These are phyloP conservation scores for Pantala flavescens DNA, from an alignment of 1,140 invertebrate genomes.

Conservation along the genomic window DNA sequence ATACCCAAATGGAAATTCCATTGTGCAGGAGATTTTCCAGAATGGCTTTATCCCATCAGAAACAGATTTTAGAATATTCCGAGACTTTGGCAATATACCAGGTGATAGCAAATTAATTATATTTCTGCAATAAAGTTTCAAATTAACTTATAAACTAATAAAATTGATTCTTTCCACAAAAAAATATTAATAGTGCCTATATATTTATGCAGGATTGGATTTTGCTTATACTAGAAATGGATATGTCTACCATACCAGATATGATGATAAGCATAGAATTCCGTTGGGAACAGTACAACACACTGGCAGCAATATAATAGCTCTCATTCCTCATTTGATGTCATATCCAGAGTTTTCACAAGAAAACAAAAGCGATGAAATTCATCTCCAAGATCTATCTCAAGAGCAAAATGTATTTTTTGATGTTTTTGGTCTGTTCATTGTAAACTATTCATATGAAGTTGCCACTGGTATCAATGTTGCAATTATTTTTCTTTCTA, in stretches of 20 bases:
- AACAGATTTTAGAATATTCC: constrained; percentile 69
- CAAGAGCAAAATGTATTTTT: constrained; percentile 43
- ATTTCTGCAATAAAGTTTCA: too few species aligned
- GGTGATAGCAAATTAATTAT: constrained; percentile 26
- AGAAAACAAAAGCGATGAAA: too few species aligned
- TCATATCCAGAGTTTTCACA: constrained; percentile 34
- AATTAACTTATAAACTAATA: too few species aligned
- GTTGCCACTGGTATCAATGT: constrained; percentile 40
- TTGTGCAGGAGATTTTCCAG: constrained; percentile 69
- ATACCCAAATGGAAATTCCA: constrained; percentile 50
- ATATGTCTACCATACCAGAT: constrained; percentile 66
- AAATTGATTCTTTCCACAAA: too few species aligned
- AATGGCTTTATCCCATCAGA: constrained; percentile 61
- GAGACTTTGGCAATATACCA: constrained; percentile 47
- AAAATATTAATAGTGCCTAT: background rate
- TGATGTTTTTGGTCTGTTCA: constrained; percentile 45
- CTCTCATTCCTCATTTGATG: constrained; percentile 39
- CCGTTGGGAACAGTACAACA: constrained; percentile 54
- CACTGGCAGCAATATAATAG: constrained; percentile 49
- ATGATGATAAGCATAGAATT: constrained; percentile 53
- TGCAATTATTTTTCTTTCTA: constrained; percentile 26
- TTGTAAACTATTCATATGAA: constrained; percentile 43
- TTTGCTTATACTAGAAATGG: constrained; percentile 65
- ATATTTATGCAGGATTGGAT: constrained; percentile 48
- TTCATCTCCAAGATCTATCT: too few species aligned